Base-by-base conservation (phyloP, 1,140 invertebrate genomes). In the Ylistrum balloti region DNA sequence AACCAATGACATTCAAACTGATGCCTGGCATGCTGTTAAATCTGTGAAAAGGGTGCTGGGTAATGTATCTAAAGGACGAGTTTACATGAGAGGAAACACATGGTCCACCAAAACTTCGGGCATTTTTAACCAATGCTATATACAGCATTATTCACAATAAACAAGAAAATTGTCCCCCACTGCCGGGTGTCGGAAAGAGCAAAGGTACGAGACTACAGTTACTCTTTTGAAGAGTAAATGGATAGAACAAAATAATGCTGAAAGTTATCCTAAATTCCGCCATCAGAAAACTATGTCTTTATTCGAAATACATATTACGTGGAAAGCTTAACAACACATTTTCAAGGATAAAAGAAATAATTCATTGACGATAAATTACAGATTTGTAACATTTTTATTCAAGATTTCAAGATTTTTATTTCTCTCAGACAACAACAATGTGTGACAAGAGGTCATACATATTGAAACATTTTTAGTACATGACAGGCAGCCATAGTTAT, bases 281-380 rank as follows among this genome's bases (percentile, higher is more conserved):
- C 56, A 33, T 90, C 90, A 17, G 33, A 90, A 32, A 87, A 88
- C 41, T 86, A 45, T 85, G 74, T 90, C 3, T 38, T 87, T 45
- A 38, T 32, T 0, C 10, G 85, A 56, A 86, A n/a, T n/a, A n/a
- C n/a, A n/a, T n/a, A n/a, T 33, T 90, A 90, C 88, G 90, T 90
- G 28, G 90, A 90, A 88, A 90, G 86, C 28, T 90, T 88, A 90
- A 90, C 48, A 90, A 90, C 35, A 91, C 34, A 88, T 89, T n/a
- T 91, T 91, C 41, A 41, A 91, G 33, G 90, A 89, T n/a, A n/a
- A 91, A 87, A 74, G 41, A 15, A 91, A 88, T 28, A 7, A n/a
- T 91, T 91, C 86, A 33, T 38, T 56, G 88, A 91, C 85, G 32
- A 86, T 15, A 34, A 38, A 34, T n/a, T n/a, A n/a, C n/a, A n/a